A percentile compares a stretch with the other conserved stretches of the same genome.
phyloP scores from a whole-genome alignment of 1,140 invertebrate genomes.

The Ooceraea biroi region DNA sequence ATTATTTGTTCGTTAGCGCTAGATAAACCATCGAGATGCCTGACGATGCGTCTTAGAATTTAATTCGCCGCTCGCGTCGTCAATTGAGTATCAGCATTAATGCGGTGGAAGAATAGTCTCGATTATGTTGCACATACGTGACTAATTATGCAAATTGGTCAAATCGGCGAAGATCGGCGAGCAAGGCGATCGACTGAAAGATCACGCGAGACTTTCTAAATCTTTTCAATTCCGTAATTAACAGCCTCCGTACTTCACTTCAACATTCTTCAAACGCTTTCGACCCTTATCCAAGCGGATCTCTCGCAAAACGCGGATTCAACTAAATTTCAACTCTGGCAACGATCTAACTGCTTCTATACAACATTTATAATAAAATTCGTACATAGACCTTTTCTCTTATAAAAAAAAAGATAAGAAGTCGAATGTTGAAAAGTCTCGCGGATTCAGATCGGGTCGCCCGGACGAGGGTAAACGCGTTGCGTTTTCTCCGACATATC shows the following conservation, averaged over 20 bases:
- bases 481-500: neutral
- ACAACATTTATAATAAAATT: neutral
- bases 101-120: conserved; percentile 41
- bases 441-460: neutral
- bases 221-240: neutral
- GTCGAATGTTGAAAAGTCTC: neutral
- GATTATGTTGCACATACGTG: conserved; percentile 30
- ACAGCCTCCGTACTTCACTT: neutral
- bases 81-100: conserved; percentile 27
- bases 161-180: conserved; percentile 14
- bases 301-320: neutral
- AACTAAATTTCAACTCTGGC: neutral
- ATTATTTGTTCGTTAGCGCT: neutral
- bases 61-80: conserved; percentile 11
- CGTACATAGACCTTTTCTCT: conserved; percentile 2
- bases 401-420: neutral
- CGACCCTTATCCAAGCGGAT: neutral
- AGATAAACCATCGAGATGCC: neutral
- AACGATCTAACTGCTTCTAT: neutral
- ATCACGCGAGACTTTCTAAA: conserved; percentile 39
- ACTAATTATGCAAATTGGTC: conserved; percentile 51
- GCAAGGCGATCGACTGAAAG: neutral
- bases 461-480: neutral
- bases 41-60: conserved; percentile 26
- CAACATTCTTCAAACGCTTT: neutral